Conservation (phyloP, 2,797 vertebrate species). For the Sus cebifrons region DNA sequence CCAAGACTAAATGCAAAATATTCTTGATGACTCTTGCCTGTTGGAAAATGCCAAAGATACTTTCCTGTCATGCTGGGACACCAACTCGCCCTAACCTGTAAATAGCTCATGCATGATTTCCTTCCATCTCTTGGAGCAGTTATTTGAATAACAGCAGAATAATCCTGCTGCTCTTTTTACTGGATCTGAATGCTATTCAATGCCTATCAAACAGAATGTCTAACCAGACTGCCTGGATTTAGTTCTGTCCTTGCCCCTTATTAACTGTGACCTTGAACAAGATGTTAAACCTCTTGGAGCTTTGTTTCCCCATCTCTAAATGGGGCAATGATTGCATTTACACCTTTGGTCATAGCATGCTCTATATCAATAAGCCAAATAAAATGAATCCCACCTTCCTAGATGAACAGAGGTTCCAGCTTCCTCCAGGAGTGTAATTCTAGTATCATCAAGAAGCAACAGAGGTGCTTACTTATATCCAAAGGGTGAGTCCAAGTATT, state of each 20-base stretch:
- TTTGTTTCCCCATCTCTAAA: constrained; percentile 13
- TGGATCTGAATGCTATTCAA: background rate
- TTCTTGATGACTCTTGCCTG: constrained; percentile 26
- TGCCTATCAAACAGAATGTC: background rate
- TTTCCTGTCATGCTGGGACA: background rate
- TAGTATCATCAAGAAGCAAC: background rate
- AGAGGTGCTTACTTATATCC: background rate
- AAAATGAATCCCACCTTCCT: background rate
- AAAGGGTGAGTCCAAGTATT: background rate
- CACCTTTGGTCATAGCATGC: background rate
- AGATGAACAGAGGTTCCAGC: background rate
- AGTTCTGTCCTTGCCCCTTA: background rate
- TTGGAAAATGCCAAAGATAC: background rate
- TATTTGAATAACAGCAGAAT: constrained; percentile 50
- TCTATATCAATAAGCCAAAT: background rate
- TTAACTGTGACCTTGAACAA: background rate
- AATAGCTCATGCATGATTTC: constrained; percentile 22
- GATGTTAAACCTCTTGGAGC: background rate
- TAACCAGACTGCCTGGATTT: background rate
- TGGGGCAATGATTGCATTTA: background rate
- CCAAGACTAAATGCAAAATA: constrained; percentile 36
- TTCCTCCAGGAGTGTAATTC: background rate
- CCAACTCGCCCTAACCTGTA: background rate
- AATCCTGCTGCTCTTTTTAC: background rate
- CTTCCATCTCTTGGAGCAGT: constrained; percentile 60